Evolutionary conservation across 1,140 invertebrate species (phyloP), one percentile per base, ranked within the genome.

Genomic region (Drosophila ananassae): DNA sequence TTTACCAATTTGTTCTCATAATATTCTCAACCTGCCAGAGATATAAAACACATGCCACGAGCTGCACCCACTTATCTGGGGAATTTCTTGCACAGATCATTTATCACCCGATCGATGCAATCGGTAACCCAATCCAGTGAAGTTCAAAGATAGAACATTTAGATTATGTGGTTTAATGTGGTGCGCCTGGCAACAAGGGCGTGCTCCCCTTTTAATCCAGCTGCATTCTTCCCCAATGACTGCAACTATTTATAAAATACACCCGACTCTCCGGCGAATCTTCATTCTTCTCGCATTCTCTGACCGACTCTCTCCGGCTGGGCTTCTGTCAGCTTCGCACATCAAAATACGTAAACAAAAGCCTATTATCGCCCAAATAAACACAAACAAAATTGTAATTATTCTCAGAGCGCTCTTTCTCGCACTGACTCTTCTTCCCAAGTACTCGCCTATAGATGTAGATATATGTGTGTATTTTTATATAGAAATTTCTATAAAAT

Each of bases 291-390:
- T 22, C 41, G 5, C 37, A 10, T 41, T 28, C 55, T 32, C 21
- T 51, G 17, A 17, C 17, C 24, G 13, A 12, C 13, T 13, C 41
- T 17, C 37, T 48, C 13, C 47, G 50, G 28, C 58, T 69, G 47
- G 59, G 54, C 22, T 39, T 41, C 48, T 55, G 69, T 62, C 60
- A 75, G 78, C 71, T 84, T 85, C 25, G 81, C 82, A 87, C 68
- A 85, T 60, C 41, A 78, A 78, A 82, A 85, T 87, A 78, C 74
- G 81, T 85, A 85, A 85, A 85, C 81, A 85, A 87, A 85, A 77
- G 78, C 73, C 50, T 77, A 74, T 72, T 73, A 77, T 77, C 73
- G 59, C 58, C 75, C 81, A 77, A 81, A 89, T 89, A 89, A 89
- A 85, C 82, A 85, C 69, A 82, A 85, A 82, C 69, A 82, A 75